Percentiles rank a stretch among this genome's conserved stretches.
Evolutionary conservation across 2,797 vertebrate genomes (phyloP).

Genomic region (Rhadinocentrus ornatus): DNA sequence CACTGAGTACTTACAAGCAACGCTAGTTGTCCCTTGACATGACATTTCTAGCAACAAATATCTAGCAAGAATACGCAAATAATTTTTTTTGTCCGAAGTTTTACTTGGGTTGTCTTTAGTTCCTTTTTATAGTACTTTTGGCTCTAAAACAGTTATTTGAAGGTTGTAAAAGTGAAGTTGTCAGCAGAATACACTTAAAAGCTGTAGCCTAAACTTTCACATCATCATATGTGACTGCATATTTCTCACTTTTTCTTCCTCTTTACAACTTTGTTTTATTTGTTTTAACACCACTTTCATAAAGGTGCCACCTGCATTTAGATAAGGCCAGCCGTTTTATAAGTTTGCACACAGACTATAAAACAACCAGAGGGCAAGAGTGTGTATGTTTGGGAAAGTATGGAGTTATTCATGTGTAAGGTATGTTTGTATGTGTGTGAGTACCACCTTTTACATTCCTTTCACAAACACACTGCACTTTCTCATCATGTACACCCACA

Average conservation of each 20-base stretch:
- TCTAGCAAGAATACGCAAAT: not conserved
- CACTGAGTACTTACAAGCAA: not conserved
- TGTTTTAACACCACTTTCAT: not conserved
- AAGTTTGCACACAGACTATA: not conserved
- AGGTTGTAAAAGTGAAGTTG: not conserved
- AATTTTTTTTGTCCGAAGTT: not conserved
- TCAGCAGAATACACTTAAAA: not conserved
- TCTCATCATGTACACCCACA: slow-evolving; percentile 5
- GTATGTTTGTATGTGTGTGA: slow-evolving; percentile 7
- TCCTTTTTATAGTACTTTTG: no score
- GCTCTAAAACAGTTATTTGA: no score
- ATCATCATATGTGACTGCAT: not conserved
- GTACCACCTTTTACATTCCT: not conserved
- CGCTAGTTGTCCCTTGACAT: not conserved
- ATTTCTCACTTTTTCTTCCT: not conserved
- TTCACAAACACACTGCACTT: slow-evolving; percentile 11
- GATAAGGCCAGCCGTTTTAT: not conserved
- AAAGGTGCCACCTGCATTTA: not conserved
- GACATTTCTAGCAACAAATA: not conserved
- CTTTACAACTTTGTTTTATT: not conserved
- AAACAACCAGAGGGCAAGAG: not conserved
- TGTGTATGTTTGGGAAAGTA: not conserved
- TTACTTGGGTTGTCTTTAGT: not conserved
- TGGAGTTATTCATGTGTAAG: slow-evolving; percentile 2
- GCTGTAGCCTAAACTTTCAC: no score